Base-by-base conservation (phyloP, 1,140 invertebrate species). In the Nebria ingens region DNA sequence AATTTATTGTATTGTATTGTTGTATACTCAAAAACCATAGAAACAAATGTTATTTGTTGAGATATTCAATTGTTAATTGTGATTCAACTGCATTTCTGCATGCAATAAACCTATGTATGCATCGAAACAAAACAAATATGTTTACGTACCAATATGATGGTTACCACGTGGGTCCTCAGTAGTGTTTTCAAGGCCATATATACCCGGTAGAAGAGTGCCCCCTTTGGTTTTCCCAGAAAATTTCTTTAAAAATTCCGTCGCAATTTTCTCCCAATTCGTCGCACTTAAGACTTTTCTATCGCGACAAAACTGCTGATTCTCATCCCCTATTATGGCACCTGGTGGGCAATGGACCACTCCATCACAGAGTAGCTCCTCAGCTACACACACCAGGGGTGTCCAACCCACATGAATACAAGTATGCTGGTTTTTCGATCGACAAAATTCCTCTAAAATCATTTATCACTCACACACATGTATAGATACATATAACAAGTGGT, bases 281-380 rank as follows among this genome's bases (percentile, higher is more conserved):
- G 38, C 54, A 9, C 22, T 38, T 45, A 49, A 54, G 21, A 42
- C 20, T 21, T 21, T 15, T 45, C 51, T 55, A 51, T 42, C 51
- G 19, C 23, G 34, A 63, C 76, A 78, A 53, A 76, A 60, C 50
- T 65, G 62, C 17, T 65, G 66, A 61, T 73, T 71, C 67, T 79
- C 77, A 55, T 79, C 77, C 58, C 70, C 73, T 53, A 65, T 69
- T 21, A 70, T 72, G 53, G 70, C 69, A 56, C 77, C 79, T 34
- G 77, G 74, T 0, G 80, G 79, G 58, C 80, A 82, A 61, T 82
- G 78, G 1, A 71, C 65, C 2, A 80, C 73, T 13, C 79, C 79
- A 58, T 82, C 79, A 60, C 80, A 82, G 6, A 78, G 71, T 50
- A 82, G 68, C 58, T 79, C 74, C 51, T 77, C 75, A 2, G 80